phyloP scores from a whole-genome alignment of 2,113 vertebrate species.

The Hemibagrus wyckioides region DNA sequence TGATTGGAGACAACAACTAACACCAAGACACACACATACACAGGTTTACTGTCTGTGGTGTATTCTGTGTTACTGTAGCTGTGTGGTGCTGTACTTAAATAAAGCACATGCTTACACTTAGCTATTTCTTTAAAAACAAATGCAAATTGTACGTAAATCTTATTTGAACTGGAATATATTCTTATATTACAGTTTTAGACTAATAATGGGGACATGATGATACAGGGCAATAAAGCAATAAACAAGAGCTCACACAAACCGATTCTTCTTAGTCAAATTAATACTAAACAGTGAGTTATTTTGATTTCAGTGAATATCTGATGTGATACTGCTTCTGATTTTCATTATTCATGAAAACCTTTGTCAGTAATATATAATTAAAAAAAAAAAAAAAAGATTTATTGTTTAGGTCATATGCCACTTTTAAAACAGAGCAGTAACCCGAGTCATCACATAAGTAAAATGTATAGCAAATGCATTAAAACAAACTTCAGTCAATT shows the following conservation, averaged over 20 bases:
- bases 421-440: background rate
- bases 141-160: background rate
- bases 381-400: background rate
- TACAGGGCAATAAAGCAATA: background rate
- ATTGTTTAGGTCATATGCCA: background rate
- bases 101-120: background rate
- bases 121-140: background rate
- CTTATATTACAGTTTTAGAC: too few species aligned
- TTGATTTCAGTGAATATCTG: too few species aligned
- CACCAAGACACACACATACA: conserved; percentile 11
- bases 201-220: background rate
- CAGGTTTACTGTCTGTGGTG: background rate
- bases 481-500: background rate
- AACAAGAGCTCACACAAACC: background rate
- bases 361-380: background rate
- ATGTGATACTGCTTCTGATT: background rate
- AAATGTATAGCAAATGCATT: too few species aligned
- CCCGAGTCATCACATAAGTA: too few species aligned
- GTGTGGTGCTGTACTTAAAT: background rate
- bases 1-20: background rate
- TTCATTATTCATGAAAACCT: background rate
- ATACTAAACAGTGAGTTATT: background rate
- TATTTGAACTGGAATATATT: background rate
- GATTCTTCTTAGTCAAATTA: background rate
- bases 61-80: background rate